phyloP scores from a whole-genome alignment of 2,797 vertebrate genomes.

The Acanthurus leucopareius region DNA sequence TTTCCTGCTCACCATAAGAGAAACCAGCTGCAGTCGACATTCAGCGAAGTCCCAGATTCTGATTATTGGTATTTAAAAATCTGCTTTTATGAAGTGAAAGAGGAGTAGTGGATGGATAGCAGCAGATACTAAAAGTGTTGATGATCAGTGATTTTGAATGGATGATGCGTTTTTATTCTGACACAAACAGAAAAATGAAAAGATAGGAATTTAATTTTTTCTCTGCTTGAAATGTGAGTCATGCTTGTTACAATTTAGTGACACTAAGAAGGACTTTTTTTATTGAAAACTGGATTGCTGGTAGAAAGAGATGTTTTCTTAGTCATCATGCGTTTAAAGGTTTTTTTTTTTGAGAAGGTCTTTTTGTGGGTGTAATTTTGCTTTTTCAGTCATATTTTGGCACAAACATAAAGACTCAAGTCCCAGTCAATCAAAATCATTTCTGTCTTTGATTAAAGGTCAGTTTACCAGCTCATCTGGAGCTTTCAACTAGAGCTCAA shows the following conservation, averaged over 20 bases:
- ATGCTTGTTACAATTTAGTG: background rate
- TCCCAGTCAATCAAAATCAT: constrained; percentile 10
- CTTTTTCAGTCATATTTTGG: constrained; percentile 11
- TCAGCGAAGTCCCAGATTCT: constrained; percentile 45
- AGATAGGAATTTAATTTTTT: constrained; percentile 10
- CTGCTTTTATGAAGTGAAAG: constrained; percentile 49
- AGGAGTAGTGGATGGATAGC: constrained; percentile 18
- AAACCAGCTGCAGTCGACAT: constrained; percentile 61
- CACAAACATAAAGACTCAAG: background rate
- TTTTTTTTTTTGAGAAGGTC: constrained; percentile 5
- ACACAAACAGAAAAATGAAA: background rate
- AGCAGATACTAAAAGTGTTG: constrained; percentile 21
- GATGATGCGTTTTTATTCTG: constrained; percentile 11
- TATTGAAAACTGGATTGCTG: background rate
- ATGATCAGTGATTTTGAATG: constrained; percentile 12
- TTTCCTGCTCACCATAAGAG: constrained; percentile 60
- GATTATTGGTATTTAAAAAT: constrained; percentile 50
- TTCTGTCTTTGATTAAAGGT: constrained; percentile 2
- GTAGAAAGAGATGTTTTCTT: background rate
- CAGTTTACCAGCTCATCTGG: background rate
- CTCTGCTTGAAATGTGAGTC: background rate
- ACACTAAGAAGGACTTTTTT: background rate
- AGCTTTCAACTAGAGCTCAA: no score
- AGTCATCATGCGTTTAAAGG: background rate
- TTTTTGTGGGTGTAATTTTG: constrained; percentile 9